Evolutionary conservation across 2,113 vertebrate genomes (phyloP).

Genomic region (Bombycilla garrulus): DNA sequence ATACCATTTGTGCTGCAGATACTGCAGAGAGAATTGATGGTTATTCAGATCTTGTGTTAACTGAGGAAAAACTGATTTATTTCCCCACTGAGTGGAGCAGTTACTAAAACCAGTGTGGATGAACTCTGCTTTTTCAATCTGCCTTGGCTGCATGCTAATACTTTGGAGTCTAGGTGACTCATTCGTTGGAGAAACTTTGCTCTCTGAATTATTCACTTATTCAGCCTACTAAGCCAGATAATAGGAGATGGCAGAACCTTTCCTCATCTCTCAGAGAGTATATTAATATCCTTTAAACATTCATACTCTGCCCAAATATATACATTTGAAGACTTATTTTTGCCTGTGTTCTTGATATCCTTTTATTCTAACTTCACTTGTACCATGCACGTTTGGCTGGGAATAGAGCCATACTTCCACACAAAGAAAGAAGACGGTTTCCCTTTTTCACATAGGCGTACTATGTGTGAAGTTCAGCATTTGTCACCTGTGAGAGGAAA

Average conservation of each 20-base stretch:
- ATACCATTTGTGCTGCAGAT: conserved; percentile 64
- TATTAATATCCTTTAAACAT: conserved; percentile 65
- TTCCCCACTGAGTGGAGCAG: conserved; percentile 25
- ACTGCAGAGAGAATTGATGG: conserved; percentile 39
- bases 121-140: conserved; percentile 31
- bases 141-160: conserved; percentile 39
- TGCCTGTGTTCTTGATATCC: neutral
- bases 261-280: conserved; percentile 35
- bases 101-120: conserved; percentile 33
- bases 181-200: conserved; percentile 51
- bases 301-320: conserved; percentile 57
- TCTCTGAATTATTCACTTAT: conserved; percentile 66
- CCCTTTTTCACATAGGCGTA: neutral
- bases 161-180: conserved; percentile 48
- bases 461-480: neutral
- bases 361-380: neutral
- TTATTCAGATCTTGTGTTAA: conserved; percentile 45
- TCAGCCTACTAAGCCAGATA: conserved; percentile 61
- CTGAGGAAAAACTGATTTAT: conserved; percentile 61
- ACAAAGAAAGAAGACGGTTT: neutral
- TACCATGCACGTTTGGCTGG: neutral
- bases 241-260: conserved; percentile 56
- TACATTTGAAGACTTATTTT: conserved; percentile 40
- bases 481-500: neutral
- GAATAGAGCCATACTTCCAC: neutral